Conservation (phyloP, 2,113 vertebrate genomes). For the Copsychus sechellarum region DNA sequence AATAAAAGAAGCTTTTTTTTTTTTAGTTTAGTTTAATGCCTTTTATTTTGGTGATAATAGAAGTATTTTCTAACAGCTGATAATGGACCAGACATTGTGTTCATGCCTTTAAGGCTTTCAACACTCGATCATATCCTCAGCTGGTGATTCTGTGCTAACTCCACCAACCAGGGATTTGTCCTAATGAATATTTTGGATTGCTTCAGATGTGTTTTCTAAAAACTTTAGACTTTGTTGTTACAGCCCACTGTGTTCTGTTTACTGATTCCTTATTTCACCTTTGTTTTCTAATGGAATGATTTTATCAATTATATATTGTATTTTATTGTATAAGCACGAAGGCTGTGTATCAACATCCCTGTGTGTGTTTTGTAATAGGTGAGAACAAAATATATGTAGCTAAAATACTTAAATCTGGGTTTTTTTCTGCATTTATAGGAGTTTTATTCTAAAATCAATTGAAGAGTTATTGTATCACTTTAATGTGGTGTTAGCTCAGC, state of each 20-base stretch:
- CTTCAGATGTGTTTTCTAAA: neutral
- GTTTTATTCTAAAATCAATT: neutral
- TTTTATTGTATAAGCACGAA: neutral
- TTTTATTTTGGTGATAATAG: slow-evolving; percentile 37
- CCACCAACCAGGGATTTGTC: neutral
- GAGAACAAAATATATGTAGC: neutral
- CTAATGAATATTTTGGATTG: neutral
- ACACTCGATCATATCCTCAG: neutral
- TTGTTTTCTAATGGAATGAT: neutral
- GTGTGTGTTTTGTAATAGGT: neutral
- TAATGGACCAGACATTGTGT: neutral
- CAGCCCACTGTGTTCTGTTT: neutral
- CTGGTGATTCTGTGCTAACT: neutral
- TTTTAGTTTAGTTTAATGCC: neutral
- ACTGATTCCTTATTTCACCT: neutral
- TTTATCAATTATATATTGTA: neutral
- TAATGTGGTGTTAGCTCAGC: neutral
- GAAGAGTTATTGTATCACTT: neutral
- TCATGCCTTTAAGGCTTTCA: neutral
- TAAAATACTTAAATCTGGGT: neutral
- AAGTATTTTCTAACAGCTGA: neutral
- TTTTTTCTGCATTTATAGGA: neutral
- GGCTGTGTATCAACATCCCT: neutral
- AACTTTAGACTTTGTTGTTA: neutral
- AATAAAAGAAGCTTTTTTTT: neutral